Conservation (phyloP, 2,888 invertebrate genomes). For the Metallyticus violacea region DNA sequence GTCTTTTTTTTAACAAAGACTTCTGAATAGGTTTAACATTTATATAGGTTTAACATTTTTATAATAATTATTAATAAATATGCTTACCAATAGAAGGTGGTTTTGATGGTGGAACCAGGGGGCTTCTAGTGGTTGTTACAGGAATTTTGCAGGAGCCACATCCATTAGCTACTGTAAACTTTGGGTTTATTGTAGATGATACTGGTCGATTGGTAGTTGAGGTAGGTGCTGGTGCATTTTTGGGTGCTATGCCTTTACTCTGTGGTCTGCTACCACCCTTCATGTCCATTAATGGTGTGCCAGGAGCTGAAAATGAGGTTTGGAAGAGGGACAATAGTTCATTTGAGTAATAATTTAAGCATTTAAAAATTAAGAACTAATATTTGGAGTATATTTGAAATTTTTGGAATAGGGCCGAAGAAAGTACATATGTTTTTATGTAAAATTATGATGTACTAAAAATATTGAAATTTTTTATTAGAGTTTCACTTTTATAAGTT, state of each 20-base stretch:
- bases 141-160: neutral
- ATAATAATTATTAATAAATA: neutral
- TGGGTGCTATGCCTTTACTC: neutral
- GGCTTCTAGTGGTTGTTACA: neutral
- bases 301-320: neutral
- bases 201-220: neutral
- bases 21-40: too few species aligned
- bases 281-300: neutral
- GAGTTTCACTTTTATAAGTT: too few species aligned
- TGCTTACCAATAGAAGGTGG: neutral
- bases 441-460: too few species aligned
- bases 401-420: too few species aligned
- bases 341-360: too few species aligned
- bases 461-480: too few species aligned
- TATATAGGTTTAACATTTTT: too few species aligned
- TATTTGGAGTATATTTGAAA: too few species aligned
- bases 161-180: neutral
- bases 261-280: neutral
- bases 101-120: neutral
- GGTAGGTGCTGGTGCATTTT: neutral
- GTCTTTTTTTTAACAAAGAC: too few species aligned
- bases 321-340: too few species aligned
- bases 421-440: too few species aligned
- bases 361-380: too few species aligned
- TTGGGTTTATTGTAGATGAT: neutral